Evolutionary conservation across 1,140 invertebrate species (phyloP).

Genomic region (Hermetia illucens): DNA sequence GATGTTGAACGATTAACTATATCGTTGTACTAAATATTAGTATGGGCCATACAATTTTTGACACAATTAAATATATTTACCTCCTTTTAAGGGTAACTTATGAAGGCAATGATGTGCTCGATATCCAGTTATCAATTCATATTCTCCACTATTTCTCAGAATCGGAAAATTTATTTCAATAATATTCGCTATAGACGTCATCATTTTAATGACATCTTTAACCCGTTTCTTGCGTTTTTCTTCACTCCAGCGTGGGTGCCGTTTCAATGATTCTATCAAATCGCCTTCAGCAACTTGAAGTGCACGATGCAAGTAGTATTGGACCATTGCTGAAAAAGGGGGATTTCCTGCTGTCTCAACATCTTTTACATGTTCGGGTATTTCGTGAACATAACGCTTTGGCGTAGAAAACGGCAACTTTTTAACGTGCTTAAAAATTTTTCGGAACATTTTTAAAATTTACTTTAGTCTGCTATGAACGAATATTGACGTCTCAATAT

Average conservation of each 20-base stretch:
- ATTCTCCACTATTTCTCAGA: conserved; percentile 55
- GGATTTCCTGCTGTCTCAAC: conserved; percentile 46
- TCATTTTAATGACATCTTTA: conserved; percentile 50
- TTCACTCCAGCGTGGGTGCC: conserved; percentile 37
- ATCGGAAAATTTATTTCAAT: conserved; percentile 71
- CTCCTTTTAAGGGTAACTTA: conserved; percentile 68
- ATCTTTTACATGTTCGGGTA: conserved; percentile 41
- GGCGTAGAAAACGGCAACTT: too few relatives aligned
- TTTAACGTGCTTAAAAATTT: too few relatives aligned
- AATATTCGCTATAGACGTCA: conserved; percentile 58
- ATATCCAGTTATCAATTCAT: conserved; percentile 69
- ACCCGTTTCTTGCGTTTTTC: conserved; percentile 50
- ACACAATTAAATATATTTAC: conserved; percentile 14
- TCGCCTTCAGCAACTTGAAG: conserved; percentile 46
- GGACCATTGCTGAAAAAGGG: conserved; percentile 53
- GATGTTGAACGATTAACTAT: background rate
- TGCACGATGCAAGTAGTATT: conserved; percentile 56
- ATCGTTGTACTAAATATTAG: too few relatives aligned
- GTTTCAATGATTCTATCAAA: conserved; percentile 45
- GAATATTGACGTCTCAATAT: too few relatives aligned
- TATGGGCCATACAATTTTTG: background rate
- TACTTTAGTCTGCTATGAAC: too few relatives aligned
- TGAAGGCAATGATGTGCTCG: conserved; percentile 74
- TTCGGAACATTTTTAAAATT: too few relatives aligned
- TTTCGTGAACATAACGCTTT: conserved; percentile 32